Percentiles rank a stretch among this genome's conserved stretches.
These are phyloP conservation scores for Lutjanus argentimaculatus DNA, from an alignment of 2,797 vertebrate species.

Conservation along the genomic window DNA sequence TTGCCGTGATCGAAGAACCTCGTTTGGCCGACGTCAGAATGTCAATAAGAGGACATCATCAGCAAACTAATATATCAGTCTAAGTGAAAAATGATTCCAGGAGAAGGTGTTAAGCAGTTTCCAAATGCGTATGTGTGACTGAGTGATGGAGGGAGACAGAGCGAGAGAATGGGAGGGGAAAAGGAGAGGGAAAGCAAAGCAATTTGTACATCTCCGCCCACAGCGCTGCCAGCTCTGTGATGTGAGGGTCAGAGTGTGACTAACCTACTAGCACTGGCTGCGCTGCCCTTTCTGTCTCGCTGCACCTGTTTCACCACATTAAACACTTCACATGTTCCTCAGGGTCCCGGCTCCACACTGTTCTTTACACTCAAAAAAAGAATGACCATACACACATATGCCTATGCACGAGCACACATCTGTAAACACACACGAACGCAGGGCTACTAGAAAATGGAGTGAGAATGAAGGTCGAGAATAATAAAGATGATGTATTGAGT, in stretches of 20 bases:
- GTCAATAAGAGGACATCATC: slow-evolving; percentile 13
- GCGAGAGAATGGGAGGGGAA: slow-evolving; percentile 22
- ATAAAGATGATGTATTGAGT: slow-evolving; percentile 90
- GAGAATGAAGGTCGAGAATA: slow-evolving; percentile 86
- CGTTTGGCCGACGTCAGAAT: not conserved
- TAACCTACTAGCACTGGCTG: slow-evolving; percentile 73
- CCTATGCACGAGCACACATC: slow-evolving; percentile 5
- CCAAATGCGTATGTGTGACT: not conserved
- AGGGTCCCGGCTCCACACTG: slow-evolving; percentile 80
- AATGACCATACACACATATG: slow-evolving; percentile 11
- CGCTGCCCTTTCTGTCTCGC: slow-evolving; percentile 90
- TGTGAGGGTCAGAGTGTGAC: slow-evolving; percentile 77
- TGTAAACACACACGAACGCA: not conserved
- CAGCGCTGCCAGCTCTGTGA: slow-evolving; percentile 70
- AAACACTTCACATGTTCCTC: slow-evolving; percentile 82
- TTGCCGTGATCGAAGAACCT: slow-evolving; percentile 1
- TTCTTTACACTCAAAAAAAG: slow-evolving; percentile 51
- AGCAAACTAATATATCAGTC: slow-evolving; percentile 4
- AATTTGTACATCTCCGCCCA: slow-evolving; percentile 75
- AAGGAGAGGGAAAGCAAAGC: slow-evolving; percentile 55
- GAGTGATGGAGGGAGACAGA: slow-evolving; percentile 26
- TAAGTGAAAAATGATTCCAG: not conserved
- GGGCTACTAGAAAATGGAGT: slow-evolving; percentile 68
- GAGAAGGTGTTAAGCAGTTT: not conserved
- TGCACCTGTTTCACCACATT: slow-evolving; percentile 89